These are phyloP conservation scores for Drosophila recens DNA, from an alignment of 2,888 invertebrate genomes.

Conservation along the genomic window DNA sequence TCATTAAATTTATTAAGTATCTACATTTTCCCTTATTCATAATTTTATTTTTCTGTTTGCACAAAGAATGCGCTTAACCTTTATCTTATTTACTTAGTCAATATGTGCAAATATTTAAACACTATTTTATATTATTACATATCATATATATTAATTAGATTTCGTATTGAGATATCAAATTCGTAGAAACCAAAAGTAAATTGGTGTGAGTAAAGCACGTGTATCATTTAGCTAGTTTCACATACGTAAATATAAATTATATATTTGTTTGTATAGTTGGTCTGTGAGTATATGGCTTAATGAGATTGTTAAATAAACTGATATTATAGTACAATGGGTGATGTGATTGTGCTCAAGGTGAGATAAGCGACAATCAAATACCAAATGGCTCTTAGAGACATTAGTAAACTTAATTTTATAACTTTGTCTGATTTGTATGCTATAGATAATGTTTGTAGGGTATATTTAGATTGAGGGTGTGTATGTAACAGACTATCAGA, in stretches of 20 bases:
- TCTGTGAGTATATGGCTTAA: not conserved
- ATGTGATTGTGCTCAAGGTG: not conserved
- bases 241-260: not conserved
- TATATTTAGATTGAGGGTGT: too few species aligned
- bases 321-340: slow-evolving; percentile 17
- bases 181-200: not conserved
- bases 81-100: not conserved
- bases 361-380: slow-evolving; percentile 7
- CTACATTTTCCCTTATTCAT: too few species aligned
- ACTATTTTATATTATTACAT: not conserved
- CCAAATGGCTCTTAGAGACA: not conserved
- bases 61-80: not conserved
- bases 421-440: not conserved
- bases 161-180: slow-evolving; percentile 1
- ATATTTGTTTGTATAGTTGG: not conserved
- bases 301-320: slow-evolving; percentile 7
- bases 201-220: not conserved
- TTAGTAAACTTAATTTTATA: slow-evolving; percentile 3
- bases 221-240: not conserved
- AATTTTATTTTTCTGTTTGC: too few species aligned
- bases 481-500: too few species aligned
- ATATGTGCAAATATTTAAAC: not conserved
- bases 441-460: not conserved
- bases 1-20: not conserved
- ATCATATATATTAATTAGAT: not conserved